A percentile compares a stretch with the other conserved stretches of the same genome.
Conservation (phyloP, 2,888 invertebrate genomes). For the Helicoverpa assulta region DNA sequence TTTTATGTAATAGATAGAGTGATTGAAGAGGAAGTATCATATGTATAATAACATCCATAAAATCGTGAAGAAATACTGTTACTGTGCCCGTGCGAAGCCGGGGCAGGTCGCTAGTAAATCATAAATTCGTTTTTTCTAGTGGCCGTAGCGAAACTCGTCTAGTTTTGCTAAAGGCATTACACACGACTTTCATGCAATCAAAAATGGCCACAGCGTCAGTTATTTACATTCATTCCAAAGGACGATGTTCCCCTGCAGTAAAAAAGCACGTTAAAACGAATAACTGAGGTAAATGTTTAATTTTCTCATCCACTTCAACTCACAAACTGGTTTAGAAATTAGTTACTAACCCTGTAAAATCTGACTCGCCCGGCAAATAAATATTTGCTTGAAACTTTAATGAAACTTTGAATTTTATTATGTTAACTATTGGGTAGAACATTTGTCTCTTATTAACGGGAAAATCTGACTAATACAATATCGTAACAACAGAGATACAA, state of each 20-base stretch:
- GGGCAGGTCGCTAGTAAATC: no score
- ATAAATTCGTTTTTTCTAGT: no score
- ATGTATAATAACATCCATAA: no score
- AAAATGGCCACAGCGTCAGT: no score
- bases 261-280: neutral
- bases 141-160: no score
- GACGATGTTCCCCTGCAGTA: neutral
- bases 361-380: neutral
- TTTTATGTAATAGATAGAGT: no score
- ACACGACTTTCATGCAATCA: neutral
- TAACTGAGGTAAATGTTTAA: slow-evolving; percentile 8
- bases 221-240: neutral
- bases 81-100: no score
- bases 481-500: no score
- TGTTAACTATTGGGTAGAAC: neutral
- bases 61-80: no score
- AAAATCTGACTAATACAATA: neutral
- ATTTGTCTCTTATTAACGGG: neutral
- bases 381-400: neutral
- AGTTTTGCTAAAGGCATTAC: neutral
- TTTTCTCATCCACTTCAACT: slow-evolving; percentile 7
- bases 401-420: slow-evolving; percentile 2
- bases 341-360: neutral
- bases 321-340: slow-evolving; percentile 21
- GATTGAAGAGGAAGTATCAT: no score